Evolutionary conservation across 2,888 invertebrate species (phyloP), one percentile per base, ranked within the genome.

Genomic region (Papilio gigon): DNA sequence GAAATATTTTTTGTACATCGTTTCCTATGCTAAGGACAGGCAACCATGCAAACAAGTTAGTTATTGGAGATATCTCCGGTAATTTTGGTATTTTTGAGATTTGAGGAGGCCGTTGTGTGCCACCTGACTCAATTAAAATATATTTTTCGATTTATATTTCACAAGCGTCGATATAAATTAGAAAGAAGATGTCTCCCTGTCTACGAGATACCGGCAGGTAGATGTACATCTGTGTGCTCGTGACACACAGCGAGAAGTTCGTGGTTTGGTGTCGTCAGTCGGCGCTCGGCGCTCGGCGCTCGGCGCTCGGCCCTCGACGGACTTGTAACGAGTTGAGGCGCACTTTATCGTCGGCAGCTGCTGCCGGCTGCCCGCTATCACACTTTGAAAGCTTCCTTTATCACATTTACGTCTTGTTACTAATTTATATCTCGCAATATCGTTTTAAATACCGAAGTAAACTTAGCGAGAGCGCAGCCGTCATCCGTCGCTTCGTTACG

Each of bases 301-400:
- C 40, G 42, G 6, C 42, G 17, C 42, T 42, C 42, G 25, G 14
- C 27, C 4, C 44, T 65, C 30, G 14, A 47, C 25, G 9, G 37
- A 65, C 27, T 65, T 47, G 63, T 63, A 33, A 63, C 22, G 53
- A 64, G 50, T 64, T 37, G 53, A 35, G 53, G 25, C 64, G 17
- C 64, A 53, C 37, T 64, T 64, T 64, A 64, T 53, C 37, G 64
- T n/a, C 37, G 27, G 25, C 66, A 67, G 66, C 47, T 67, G 66
- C 27, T 50, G 25, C 60, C 66, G 25, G 25, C 27, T 37, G 50
- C n/a, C 27, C 27, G 22, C 25, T 27, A 35, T 47, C 60, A 25
- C 60, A 56, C 60, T 67, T 60, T 47, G 50, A 60, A 60, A 67
- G 66, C 47, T 67, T 67, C 33, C n/a, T 27, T 50, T 47, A 60